Conservation (phyloP, 2,888 invertebrate genomes). For the Fissipunctia ypsillon region DNA sequence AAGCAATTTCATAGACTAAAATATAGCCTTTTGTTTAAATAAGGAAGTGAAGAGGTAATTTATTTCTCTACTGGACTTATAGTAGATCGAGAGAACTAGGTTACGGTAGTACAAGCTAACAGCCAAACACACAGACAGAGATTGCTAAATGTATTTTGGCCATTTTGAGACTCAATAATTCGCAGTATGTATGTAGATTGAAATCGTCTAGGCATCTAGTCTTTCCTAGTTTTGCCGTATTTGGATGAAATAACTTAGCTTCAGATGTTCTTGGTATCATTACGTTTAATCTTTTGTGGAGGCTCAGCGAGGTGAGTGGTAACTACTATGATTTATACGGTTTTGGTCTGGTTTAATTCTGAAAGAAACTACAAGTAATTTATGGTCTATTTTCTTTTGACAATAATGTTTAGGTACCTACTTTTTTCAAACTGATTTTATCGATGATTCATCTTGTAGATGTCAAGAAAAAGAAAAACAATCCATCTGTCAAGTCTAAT, state of each 20-base stretch:
- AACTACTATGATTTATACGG: not conserved
- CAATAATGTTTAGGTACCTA: too few species aligned
- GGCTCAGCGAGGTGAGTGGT: slow-evolving; percentile 9
- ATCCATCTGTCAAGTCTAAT: too few species aligned
- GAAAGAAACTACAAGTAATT: not conserved
- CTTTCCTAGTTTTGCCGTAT: slow-evolving; percentile 48
- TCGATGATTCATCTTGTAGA: not conserved
- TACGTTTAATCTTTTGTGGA: slow-evolving; percentile 34
- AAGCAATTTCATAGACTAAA: not conserved
- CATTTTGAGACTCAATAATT: slow-evolving; percentile 52
- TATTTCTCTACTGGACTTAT: slow-evolving; percentile 13
- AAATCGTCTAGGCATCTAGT: slow-evolving; percentile 49
- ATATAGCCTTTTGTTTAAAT: not conserved
- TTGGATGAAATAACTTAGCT: slow-evolving; percentile 36
- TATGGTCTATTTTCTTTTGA: too few species aligned
- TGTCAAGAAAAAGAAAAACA: too few species aligned
- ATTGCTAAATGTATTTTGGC: slow-evolving; percentile 56
- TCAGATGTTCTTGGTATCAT: slow-evolving; percentile 47
- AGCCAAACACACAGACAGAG: slow-evolving; percentile 15
- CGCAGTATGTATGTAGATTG: slow-evolving; percentile 57
- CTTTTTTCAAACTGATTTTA: too few species aligned
- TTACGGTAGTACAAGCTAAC: slow-evolving; percentile 34
- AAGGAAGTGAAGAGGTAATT: slow-evolving; percentile 32
- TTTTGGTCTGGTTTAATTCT: slow-evolving; percentile 15
- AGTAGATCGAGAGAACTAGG: slow-evolving; percentile 38